Conservation (phyloP, 2,113 vertebrate genomes). For the Elachura formosa region DNA sequence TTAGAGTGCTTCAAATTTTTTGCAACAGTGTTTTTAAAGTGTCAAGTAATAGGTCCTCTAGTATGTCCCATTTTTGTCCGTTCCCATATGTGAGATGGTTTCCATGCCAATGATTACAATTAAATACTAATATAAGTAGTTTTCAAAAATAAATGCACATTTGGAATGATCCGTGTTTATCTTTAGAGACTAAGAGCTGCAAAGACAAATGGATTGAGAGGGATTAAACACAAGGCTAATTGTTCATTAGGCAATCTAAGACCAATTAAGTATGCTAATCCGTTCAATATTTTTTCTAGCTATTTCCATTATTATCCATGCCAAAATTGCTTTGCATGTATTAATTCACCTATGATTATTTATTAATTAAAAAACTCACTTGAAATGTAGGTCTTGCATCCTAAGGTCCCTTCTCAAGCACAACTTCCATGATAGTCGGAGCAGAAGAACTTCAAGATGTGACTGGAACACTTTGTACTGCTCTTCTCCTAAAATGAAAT, state of each 20-base stretch:
- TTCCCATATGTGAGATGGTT: not conserved
- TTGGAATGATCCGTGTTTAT: not conserved
- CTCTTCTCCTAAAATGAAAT: conserved; percentile 1
- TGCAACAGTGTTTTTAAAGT: not conserved
- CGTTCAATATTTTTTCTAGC: conserved; percentile 15
- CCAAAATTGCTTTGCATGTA: not conserved
- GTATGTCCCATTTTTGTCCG: not conserved
- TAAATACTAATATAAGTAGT: not conserved
- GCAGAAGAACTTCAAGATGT: not conserved
- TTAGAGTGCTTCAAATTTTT: not conserved
- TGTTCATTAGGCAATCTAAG: conserved; percentile 57
- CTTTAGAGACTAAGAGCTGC: not conserved
- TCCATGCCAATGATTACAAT: not conserved
- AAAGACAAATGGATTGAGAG: not conserved
- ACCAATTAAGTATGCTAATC: conserved; percentile 29
- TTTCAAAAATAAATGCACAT: conserved; percentile 9
- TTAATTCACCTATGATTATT: not conserved
- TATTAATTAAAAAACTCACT: not conserved
- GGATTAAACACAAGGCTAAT: conserved; percentile 51
- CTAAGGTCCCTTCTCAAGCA: not conserved
- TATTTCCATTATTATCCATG: not conserved
- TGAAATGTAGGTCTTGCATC: not conserved
- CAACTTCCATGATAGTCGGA: not conserved
- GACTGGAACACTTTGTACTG: not conserved
- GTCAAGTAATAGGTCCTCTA: not conserved